These are phyloP conservation scores for Onychostoma macrolepis DNA, from an alignment of 2,113 vertebrate genomes.

Conservation along the genomic window DNA sequence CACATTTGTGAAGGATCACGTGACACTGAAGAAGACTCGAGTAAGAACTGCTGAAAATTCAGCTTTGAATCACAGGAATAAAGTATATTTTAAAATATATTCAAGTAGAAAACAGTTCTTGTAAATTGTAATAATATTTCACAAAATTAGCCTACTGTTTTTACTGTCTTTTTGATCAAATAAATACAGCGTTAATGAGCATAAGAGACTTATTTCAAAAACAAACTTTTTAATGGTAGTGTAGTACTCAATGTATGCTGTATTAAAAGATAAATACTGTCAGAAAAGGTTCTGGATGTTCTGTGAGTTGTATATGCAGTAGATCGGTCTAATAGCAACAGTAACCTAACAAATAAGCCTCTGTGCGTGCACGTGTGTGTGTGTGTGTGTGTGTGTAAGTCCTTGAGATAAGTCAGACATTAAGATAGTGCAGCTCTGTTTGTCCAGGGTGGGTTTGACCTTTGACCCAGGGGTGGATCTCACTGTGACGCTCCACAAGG, in stretches of 20 bases:
- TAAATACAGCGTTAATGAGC: not conserved
- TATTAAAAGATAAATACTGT: no score
- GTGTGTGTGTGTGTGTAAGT: not conserved
- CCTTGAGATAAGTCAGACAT: not conserved
- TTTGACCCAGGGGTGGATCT: constrained; percentile 18
- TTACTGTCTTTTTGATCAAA: not conserved
- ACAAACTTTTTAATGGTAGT: not conserved
- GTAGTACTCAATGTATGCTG: no score
- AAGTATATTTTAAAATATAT: no score
- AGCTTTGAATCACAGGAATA: no score
- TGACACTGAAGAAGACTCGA: not conserved
- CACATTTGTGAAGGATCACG: not conserved
- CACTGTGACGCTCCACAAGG: not conserved
- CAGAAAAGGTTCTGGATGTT: not conserved
- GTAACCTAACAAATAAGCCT: not conserved
- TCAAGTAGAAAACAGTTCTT: no score
- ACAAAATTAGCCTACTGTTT: not conserved
- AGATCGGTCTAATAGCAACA: not conserved
- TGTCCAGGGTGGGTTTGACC: constrained; percentile 16
- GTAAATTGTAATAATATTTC: not conserved
- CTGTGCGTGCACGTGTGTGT: not conserved
- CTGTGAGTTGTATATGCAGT: not conserved
- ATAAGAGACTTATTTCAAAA: not conserved
- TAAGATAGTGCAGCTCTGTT: constrained; percentile 10
- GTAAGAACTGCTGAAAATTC: no score